Evolutionary conservation across 2,113 vertebrate species (phyloP).

Genomic region (Eublepharis macularius): DNA sequence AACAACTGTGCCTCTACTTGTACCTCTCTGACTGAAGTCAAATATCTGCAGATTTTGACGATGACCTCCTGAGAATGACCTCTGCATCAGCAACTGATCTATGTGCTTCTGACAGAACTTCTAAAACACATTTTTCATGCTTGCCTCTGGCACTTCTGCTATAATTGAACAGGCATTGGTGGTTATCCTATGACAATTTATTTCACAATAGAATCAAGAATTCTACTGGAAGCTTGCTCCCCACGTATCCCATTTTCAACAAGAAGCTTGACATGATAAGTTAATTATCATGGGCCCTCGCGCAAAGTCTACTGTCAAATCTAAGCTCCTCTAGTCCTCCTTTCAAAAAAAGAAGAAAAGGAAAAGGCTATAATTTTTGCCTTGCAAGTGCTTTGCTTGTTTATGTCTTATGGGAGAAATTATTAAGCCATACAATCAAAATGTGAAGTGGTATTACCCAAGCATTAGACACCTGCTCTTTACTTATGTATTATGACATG

Average conservation of each 20-base stretch:
- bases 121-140: neutral
- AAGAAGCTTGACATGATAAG: neutral
- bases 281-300: no score
- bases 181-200: neutral
- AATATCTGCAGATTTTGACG: neutral
- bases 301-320: no score
- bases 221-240: neutral
- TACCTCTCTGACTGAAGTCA: neutral
- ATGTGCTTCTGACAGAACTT: neutral
- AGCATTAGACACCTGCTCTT: neutral
- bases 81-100: neutral
- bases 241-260: neutral
- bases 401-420: no score
- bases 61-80: no score
- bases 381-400: no score
- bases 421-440: constrained; percentile 13
- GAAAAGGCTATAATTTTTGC: no score
- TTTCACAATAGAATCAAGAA: neutral
- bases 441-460: neutral
- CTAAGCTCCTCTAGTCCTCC: no score
- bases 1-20: neutral
- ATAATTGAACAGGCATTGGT: neutral
- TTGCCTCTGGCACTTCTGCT: neutral
- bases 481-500: no score
- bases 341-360: no score